These are phyloP conservation scores for Clarias platycephalus DNA, from an alignment of 2,797 vertebrate species.

Conservation along the genomic window DNA sequence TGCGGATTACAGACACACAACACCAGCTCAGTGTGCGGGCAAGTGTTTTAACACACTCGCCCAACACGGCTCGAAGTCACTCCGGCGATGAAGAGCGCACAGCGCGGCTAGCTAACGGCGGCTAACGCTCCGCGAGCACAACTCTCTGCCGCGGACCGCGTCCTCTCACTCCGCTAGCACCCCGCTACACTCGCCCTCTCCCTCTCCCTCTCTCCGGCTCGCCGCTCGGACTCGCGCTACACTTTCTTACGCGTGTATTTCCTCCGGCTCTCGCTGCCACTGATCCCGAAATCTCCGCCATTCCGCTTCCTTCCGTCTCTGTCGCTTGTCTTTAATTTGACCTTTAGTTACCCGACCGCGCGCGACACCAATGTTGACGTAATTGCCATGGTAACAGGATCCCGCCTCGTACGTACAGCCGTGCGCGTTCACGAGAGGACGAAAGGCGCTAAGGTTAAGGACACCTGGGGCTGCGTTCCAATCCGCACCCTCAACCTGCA, in stretches of 20 bases:
- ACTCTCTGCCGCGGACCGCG: conserved; percentile 26
- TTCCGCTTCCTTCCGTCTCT: conserved; percentile 66
- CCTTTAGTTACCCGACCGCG: conserved; percentile 70
- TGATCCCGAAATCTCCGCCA: conserved; percentile 56
- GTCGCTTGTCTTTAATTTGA: conserved; percentile 66
- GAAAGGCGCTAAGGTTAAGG: conserved; percentile 42
- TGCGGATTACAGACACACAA: neutral
- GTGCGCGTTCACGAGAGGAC: conserved; percentile 51
- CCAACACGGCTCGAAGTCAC: conserved; percentile 39
- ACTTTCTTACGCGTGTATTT: conserved; percentile 38
- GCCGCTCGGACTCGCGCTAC: conserved; percentile 6
- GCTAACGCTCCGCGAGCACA: conserved; percentile 45
- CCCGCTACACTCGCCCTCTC: conserved; percentile 41
- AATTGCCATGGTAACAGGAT: conserved; percentile 66
- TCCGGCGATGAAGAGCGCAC: conserved; percentile 15
- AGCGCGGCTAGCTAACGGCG: conserved; percentile 53
- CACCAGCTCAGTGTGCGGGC: neutral
- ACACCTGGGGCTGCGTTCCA: conserved; percentile 34
- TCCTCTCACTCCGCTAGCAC: conserved; percentile 50
- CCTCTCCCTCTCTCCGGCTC: neutral
- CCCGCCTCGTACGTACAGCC: conserved; percentile 57
- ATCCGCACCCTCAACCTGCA: neutral
- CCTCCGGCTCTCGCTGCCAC: conserved; percentile 47
- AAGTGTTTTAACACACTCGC: neutral
- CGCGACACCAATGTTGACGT: conserved; percentile 68